A percentile compares a stretch with the other conserved stretches of the same genome.
phyloP scores from a whole-genome alignment of 1,140 invertebrate species.

The Papilio polytes region DNA sequence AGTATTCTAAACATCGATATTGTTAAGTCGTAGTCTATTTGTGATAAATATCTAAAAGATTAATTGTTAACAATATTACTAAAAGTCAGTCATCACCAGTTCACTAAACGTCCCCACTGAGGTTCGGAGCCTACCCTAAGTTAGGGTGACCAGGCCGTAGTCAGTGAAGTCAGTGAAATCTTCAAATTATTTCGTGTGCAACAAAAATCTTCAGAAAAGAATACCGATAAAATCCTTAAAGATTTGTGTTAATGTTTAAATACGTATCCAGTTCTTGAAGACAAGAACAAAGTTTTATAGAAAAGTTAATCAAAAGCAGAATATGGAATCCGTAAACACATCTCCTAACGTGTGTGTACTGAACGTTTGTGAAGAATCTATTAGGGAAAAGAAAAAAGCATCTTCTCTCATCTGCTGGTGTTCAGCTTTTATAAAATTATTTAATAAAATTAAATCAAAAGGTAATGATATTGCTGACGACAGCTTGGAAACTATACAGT shows the following conservation, averaged over 20 bases:
- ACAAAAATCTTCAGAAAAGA: not conserved
- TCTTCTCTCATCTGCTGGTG: not conserved
- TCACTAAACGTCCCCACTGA: no score
- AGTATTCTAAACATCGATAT: not conserved
- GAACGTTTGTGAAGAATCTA: not conserved
- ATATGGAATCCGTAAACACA: not conserved
- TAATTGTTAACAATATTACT: no score
- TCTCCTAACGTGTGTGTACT: not conserved
- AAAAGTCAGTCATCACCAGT: no score
- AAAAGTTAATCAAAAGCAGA: not conserved
- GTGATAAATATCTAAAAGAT: not conserved
- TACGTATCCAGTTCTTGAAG: not conserved
- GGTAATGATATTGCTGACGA: constrained; percentile 29
- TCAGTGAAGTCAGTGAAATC: not conserved
- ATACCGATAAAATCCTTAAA: no score
- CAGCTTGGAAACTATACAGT: constrained; percentile 16
- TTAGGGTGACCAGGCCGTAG: no score
- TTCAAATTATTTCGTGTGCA: not conserved
- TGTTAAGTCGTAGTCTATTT: not conserved
- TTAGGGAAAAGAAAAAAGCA: not conserved
- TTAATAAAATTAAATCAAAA: constrained; percentile 5
- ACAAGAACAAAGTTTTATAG: not conserved
- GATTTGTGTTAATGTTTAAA: not conserved
- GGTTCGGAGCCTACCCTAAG: no score
- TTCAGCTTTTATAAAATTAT: not conserved